Percentiles rank a stretch among this genome's conserved stretches.
phyloP scores from a whole-genome alignment of 2,888 invertebrate genomes.

The Emesis russula region DNA sequence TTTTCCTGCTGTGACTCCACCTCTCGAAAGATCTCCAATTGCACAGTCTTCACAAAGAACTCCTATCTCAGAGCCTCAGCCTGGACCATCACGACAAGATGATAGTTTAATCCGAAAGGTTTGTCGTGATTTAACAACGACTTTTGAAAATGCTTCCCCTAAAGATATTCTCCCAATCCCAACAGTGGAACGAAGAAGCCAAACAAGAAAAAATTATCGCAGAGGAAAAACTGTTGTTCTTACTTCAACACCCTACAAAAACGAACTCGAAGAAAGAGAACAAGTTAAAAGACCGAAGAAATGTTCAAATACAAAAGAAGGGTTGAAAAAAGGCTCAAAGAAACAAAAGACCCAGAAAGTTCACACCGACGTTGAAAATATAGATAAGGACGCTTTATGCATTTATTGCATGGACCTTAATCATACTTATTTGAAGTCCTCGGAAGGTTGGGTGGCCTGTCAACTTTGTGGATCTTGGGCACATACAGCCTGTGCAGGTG shows the following conservation, averaged over 20 bases:
- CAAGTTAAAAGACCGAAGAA: slow-evolving; percentile 77
- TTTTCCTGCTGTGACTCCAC: too few relatives aligned
- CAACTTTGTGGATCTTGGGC: slow-evolving; percentile 79
- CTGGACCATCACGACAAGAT: background rate
- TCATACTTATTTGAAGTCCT: slow-evolving; percentile 72
- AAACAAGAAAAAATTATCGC: slow-evolving; percentile 80
- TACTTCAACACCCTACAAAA: slow-evolving; percentile 84
- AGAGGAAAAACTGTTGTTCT: slow-evolving; percentile 84
- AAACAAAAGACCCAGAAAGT: slow-evolving; percentile 47
- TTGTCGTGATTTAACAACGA: slow-evolving; percentile 58
- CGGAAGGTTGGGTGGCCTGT: slow-evolving; percentile 78
- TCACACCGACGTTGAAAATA: slow-evolving; percentile 57
- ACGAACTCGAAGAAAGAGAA: slow-evolving; percentile 73
- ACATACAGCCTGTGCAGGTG: slow-evolving; percentile 83
- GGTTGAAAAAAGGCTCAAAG: slow-evolving; percentile 38
- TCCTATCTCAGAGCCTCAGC: background rate
- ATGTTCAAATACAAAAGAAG: slow-evolving; percentile 74
- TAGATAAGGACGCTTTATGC: slow-evolving; percentile 18
- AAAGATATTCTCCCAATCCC: slow-evolving; percentile 64
- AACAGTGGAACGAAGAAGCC: slow-evolving; percentile 61
- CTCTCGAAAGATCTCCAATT: too few relatives aligned
- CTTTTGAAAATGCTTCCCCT: slow-evolving; percentile 69
- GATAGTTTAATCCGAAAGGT: slow-evolving; percentile 38
- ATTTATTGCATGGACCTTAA: slow-evolving; percentile 45
- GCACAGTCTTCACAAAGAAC: too few relatives aligned